A percentile compares a stretch with the other conserved stretches of the same genome.
Conservation (phyloP, 2,888 invertebrate species). For the Ochropleura plecta region DNA sequence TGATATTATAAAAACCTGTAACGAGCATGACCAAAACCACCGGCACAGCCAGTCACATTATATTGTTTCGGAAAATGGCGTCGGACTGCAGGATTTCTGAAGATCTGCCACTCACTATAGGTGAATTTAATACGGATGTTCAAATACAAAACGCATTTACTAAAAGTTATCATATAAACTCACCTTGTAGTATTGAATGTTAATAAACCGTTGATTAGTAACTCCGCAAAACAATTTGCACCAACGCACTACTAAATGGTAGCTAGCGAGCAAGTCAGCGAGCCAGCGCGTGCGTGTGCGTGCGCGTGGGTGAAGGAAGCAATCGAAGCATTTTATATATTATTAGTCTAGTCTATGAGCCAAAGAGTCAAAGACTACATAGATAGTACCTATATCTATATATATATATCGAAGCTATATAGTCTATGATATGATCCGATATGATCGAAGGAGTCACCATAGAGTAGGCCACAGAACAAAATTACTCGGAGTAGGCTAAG, state of each 20-base stretch:
- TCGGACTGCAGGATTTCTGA: neutral
- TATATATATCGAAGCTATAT: too few relatives aligned
- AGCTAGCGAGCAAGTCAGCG: too few relatives aligned
- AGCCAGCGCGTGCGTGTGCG: too few relatives aligned
- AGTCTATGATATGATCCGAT: too few relatives aligned
- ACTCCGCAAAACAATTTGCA: neutral
- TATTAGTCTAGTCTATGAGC: too few relatives aligned
- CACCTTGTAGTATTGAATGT: neutral
- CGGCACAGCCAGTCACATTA: neutral
- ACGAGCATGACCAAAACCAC: neutral
- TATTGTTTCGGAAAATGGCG: constrained; percentile 10
- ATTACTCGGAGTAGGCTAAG: too few relatives aligned
- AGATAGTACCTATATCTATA: too few relatives aligned
- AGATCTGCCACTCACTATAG: neutral
- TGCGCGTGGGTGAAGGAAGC: too few relatives aligned
- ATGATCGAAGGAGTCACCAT: too few relatives aligned
- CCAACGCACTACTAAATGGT: neutral
- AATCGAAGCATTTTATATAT: too few relatives aligned
- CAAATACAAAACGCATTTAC: neutral
- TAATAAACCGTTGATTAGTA: neutral
- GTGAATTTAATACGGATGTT: neutral
- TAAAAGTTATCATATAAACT: neutral
- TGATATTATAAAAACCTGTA: neutral
- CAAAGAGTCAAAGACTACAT: too few relatives aligned
- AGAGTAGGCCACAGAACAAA: too few relatives aligned